A percentile compares a stretch with the other conserved stretches of the same genome.
These are phyloP conservation scores for Bombus breviceps DNA, from an alignment of 1,140 invertebrate species.

Conservation along the genomic window DNA sequence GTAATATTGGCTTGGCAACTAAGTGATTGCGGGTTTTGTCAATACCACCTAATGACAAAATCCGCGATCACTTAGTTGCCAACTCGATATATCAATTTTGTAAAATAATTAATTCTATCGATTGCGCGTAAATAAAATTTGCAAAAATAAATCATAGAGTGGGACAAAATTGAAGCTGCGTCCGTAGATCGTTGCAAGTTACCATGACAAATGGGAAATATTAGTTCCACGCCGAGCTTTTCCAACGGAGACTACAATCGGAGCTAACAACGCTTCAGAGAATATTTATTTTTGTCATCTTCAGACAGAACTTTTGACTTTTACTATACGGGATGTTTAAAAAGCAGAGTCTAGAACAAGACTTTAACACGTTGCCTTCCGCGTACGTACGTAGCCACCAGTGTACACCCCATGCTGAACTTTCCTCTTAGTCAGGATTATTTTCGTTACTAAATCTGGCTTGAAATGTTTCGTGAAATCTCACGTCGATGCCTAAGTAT, in stretches of 20 bases:
- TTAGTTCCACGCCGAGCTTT: not conserved
- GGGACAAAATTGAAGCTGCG: too few relatives aligned
- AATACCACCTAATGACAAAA: too few relatives aligned
- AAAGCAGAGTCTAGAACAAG: not conserved
- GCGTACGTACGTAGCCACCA: not conserved
- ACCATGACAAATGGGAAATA: too few relatives aligned
- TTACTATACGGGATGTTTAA: constrained; percentile 1
- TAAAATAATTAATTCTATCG: too few relatives aligned
- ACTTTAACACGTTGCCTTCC: not conserved
- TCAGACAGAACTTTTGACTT: not conserved
- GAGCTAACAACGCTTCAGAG: not conserved
- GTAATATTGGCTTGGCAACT: too few relatives aligned
- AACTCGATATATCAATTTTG: too few relatives aligned
- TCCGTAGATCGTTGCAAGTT: too few relatives aligned
- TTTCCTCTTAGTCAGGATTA: not conserved
- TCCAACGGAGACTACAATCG: not conserved
- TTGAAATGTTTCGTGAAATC: not conserved
- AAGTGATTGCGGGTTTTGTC: too few relatives aligned
- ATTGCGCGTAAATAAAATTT: too few relatives aligned
- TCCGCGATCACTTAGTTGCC: too few relatives aligned
- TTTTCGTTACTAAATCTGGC: constrained; percentile 10
- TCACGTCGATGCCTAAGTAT: not conserved
- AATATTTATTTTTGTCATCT: not conserved
- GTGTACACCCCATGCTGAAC: not conserved
- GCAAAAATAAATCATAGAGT: too few relatives aligned